Base-by-base conservation (phyloP, 2,113 vertebrate species). In the Xyrauchen texanus region DNA sequence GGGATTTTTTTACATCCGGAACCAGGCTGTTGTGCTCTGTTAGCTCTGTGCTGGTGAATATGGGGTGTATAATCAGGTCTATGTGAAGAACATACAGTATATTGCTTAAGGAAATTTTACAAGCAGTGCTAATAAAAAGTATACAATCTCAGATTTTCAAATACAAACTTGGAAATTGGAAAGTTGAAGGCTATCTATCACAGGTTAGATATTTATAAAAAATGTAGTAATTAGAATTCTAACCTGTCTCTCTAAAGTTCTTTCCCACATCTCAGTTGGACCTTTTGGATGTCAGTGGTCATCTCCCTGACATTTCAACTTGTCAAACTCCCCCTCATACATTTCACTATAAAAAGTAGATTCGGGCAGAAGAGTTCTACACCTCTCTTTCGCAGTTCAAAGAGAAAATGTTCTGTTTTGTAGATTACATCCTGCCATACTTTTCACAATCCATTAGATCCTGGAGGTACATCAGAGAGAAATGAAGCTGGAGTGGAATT, bases 391-490 rank as follows among this genome's bases (percentile, higher is more conserved):
- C 55, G 49, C 13, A 52, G 68, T 62, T 75, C 76, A 70, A 71
- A 51, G 8, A 77, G 61, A 62, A 72, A 47, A 47, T 77, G 93
- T 92, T 92, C 91, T 91, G 91, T 92, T 94, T 94, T 93, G 94
- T 90, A 94, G 94, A 94, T 92, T 89, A 93, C 94, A 93, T 93
- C 93, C 93, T 94, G 94, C 93, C 93, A 92, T 91, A 90, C 92
- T 74, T 93, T 94, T 95, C 89, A 95, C 93, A 95, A 94, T 93
- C 93, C 93, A 96, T 96, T 95, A 96, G 93, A 93, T 94, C 92
- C 93, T 95, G 95, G 94, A 95, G 93, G 92, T 93, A 94, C 93
- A 95, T 95, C 94, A 95, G 93, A 95, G 93, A 89, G 91, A 93
- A 93, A 93, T 91, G 91, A 93, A 93, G 91, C 92, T 89, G 73